phyloP scores from a whole-genome alignment of 2,113 vertebrate species.

The Clarias batrachus region DNA sequence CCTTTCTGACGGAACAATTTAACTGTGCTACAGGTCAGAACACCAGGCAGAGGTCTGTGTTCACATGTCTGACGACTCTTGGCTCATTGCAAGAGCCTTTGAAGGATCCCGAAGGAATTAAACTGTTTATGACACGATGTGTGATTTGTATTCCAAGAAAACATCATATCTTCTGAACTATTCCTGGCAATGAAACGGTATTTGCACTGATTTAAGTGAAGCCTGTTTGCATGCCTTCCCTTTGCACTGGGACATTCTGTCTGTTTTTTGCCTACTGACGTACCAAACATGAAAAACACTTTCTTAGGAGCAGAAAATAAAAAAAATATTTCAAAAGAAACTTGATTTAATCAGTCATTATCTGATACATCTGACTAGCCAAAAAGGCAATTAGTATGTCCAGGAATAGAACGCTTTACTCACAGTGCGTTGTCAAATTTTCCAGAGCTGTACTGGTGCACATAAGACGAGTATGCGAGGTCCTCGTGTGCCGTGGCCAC shows the following conservation, averaged over 20 bases:
- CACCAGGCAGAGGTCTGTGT: slow-evolving; percentile 21
- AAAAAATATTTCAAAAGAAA: neutral
- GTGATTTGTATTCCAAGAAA: neutral
- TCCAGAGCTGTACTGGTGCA: slow-evolving; percentile 98
- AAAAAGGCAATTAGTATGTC: neutral
- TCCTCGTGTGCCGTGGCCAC: slow-evolving; percentile 98
- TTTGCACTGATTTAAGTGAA: neutral
- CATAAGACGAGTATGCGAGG: slow-evolving; percentile 95
- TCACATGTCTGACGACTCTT: neutral
- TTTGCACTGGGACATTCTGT: slow-evolving; percentile 3
- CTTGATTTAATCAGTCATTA: neutral
- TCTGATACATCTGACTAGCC: too few species aligned
- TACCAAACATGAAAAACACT: slow-evolving; percentile 11
- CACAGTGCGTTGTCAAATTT: slow-evolving; percentile 98
- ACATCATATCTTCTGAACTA: too few species aligned
- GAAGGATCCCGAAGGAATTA: neutral
- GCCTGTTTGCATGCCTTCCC: neutral
- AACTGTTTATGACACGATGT: neutral
- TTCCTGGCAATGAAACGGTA: neutral
- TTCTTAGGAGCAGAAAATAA: neutral
- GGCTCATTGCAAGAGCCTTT: neutral
- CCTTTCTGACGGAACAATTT: slow-evolving; percentile 26
- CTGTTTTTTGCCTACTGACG: slow-evolving; percentile 9
- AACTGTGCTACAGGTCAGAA: slow-evolving; percentile 41
- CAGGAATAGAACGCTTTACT: slow-evolving; percentile 66